phyloP scores from a whole-genome alignment of 2,797 vertebrate genomes.

The Tapirus indicus region DNA sequence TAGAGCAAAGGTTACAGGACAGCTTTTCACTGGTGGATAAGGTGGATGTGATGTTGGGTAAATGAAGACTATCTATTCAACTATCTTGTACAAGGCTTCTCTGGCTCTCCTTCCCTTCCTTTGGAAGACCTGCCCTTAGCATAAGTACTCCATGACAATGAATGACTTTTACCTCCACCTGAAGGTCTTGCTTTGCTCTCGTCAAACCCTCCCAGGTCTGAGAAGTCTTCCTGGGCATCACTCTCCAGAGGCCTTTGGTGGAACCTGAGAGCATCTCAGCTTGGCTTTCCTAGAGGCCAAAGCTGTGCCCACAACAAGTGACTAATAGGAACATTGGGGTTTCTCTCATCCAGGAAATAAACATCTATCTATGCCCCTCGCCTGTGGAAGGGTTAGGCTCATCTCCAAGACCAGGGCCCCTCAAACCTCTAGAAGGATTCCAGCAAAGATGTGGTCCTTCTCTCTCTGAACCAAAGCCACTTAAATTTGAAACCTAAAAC shows the following conservation, averaged over 20 bases:
- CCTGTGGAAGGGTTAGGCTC: fast-evolving
- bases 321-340: fast-evolving
- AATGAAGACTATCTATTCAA: too few species aligned
- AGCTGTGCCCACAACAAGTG: not conserved
- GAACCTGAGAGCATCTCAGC: not conserved
- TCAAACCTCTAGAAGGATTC: too few species aligned
- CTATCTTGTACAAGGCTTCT: fast-evolving
- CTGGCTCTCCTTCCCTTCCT: too few species aligned
- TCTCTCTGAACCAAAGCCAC: not conserved
- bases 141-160: fast-evolving
- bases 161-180: not conserved
- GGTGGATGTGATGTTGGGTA: too few species aligned
- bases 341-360: not conserved
- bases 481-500: not conserved
- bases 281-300: too few species aligned
- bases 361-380: fast-evolving
- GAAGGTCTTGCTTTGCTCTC: not conserved
- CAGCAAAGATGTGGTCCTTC: not conserved
- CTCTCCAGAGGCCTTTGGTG: fast-evolving
- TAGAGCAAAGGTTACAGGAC: fast-evolving
- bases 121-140: not conserved
- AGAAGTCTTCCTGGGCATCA: not conserved
- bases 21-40: not conserved
- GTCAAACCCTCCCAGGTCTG: not conserved
- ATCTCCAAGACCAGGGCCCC: not conserved